These are phyloP conservation scores for Folsomia manolachei DNA, from an alignment of 2,888 invertebrate species.

Conservation along the genomic window DNA sequence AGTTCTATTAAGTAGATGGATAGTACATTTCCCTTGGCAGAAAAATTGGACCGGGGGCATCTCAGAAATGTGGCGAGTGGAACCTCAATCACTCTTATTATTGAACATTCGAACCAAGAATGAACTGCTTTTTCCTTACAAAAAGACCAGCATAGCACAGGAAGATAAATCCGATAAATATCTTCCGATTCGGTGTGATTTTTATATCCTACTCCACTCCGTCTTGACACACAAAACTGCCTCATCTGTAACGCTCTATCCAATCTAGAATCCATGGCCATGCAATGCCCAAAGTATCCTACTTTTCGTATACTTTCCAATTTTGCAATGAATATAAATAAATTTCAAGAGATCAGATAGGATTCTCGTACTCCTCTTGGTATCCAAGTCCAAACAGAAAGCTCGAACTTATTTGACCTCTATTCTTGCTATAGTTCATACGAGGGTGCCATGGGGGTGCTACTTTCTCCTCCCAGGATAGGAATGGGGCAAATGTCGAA, in stretches of 20 bases:
- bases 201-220: neutral
- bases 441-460: no score
- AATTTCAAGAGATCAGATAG: neutral
- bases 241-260: no score
- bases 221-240: neutral
- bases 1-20: slow-evolving; percentile 1
- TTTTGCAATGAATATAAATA: slow-evolving; percentile 10
- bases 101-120: neutral
- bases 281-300: no score
- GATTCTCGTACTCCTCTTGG: no score
- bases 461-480: no score
- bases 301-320: neutral
- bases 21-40: neutral
- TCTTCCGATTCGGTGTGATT: slow-evolving; percentile 10
- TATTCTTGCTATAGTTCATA: neutral
- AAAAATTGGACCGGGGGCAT: neutral
- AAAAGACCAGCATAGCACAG: no score
- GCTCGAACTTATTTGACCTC: slow-evolving; percentile 7
- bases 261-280: no score
- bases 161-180: slow-evolving; percentile 6
- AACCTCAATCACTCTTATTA: neutral
- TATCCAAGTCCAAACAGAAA: neutral
- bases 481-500: neutral
- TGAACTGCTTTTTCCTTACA: no score
- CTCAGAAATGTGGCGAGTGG: neutral